phyloP scores from a whole-genome alignment of 2,888 invertebrate species.

The Agonopterix arenella region DNA sequence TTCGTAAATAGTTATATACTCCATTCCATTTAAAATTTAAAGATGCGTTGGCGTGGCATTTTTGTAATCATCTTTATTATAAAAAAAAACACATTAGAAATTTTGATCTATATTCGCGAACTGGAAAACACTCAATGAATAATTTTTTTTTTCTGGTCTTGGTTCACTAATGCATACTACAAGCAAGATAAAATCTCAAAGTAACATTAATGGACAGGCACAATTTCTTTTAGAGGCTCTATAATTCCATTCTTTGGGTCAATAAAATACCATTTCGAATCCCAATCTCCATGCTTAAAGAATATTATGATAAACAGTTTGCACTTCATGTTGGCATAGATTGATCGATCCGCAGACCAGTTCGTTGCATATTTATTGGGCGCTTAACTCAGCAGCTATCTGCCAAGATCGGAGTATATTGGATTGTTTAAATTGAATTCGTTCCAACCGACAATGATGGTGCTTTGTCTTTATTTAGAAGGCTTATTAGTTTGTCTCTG shows the following conservation, averaged over 20 bases:
- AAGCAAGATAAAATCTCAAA: no score
- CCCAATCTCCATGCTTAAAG: constrained; percentile 30
- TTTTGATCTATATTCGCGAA: no score
- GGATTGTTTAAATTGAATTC: constrained; percentile 36
- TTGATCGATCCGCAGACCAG: constrained; percentile 38
- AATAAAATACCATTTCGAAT: constrained; percentile 1
- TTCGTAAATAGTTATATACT: no score
- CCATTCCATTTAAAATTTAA: no score
- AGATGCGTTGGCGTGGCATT: no score
- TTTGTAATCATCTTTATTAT: no score
- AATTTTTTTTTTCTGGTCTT: no score
- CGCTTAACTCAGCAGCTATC: constrained; percentile 34
- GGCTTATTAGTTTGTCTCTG: constrained; percentile 8
- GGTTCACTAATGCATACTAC: no score
- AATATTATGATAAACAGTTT: constrained; percentile 56
- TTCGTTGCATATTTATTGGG: constrained; percentile 60
- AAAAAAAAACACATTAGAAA: no score
- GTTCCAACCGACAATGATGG: constrained; percentile 13
- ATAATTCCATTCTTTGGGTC: background rate
- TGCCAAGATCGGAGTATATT: constrained; percentile 29
- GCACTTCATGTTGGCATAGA: constrained; percentile 42
- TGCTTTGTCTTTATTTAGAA: constrained; percentile 17
- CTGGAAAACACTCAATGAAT: no score
- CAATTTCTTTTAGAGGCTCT: no score
- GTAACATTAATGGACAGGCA: no score